Percentiles rank a stretch among this genome's conserved stretches.
phyloP scores from a whole-genome alignment of 1,140 invertebrate species.

The Scylla paramamosain region DNA sequence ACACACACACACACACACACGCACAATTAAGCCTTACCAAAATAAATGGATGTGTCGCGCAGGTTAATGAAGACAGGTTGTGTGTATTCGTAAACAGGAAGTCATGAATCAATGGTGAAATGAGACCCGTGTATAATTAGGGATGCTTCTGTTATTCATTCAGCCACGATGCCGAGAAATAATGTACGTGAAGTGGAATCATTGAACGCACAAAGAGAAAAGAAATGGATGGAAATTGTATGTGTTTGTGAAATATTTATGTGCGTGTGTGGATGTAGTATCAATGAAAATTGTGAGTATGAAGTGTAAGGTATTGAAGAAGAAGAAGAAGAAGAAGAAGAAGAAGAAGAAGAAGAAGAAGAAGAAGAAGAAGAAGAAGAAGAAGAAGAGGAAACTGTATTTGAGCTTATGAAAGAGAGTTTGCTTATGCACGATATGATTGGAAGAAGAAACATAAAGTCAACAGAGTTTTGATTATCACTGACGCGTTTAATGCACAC shows the following conservation, averaged over 20 bases:
- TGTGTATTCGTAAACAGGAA: not conserved
- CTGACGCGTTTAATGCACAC: not conserved
- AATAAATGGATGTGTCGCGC: not conserved
- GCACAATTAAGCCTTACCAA: not conserved
- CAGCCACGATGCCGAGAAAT: not conserved
- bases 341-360: too few species aligned
- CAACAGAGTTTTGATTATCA: too few species aligned
- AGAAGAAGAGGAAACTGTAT: too few species aligned
- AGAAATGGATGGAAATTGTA: not conserved
- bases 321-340: too few species aligned
- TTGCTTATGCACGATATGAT: too few species aligned
- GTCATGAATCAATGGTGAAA: not conserved
- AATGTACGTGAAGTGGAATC: not conserved
- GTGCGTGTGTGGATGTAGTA: too few species aligned
- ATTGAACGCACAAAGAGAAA: not conserved
- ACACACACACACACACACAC: not conserved
- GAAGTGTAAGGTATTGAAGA: too few species aligned
- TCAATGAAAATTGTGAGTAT: too few species aligned
- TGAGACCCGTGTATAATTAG: not conserved
- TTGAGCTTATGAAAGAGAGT: too few species aligned
- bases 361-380: too few species aligned
- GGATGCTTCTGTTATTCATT: not conserved
- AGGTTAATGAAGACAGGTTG: not conserved
- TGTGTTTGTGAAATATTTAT: not conserved
- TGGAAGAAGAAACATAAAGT: too few species aligned